Percentiles rank a stretch among this genome's conserved stretches.
Conservation (phyloP, 2,113 vertebrate species). For the Terrapene triunguis region DNA sequence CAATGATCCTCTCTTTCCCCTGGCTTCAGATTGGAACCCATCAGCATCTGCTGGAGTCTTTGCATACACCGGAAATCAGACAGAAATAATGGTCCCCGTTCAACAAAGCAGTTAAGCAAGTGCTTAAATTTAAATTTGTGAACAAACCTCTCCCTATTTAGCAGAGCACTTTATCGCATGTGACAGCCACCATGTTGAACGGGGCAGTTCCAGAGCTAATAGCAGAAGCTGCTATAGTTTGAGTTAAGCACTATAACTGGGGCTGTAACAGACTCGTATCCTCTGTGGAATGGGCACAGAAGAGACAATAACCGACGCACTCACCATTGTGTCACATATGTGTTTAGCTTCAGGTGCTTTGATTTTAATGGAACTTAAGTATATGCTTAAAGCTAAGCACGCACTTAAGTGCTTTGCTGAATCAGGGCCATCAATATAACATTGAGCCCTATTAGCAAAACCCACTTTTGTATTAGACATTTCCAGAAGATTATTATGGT, state of each 20-base stretch:
- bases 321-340: neutral
- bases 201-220: neutral
- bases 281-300: neutral
- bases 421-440: neutral
- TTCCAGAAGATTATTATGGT: neutral
- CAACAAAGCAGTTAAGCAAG: rapidly evolving
- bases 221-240: neutral
- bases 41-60: neutral
- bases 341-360: neutral
- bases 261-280: neutral
- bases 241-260: neutral
- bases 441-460: neutral
- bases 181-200: neutral
- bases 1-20: neutral
- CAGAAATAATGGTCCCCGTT: neutral
- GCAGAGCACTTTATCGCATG: neutral
- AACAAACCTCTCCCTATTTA: rapidly evolving
- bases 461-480: neutral
- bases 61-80: neutral
- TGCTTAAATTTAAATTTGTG: rapidly evolving
- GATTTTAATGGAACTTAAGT: neutral
- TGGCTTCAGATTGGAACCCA: neutral
- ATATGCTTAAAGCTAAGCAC: neutral
- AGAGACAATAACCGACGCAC: neutral
- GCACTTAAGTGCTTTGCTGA: neutral